phyloP scores from a whole-genome alignment of 2,888 invertebrate species.

The Eupithecia insigniata region DNA sequence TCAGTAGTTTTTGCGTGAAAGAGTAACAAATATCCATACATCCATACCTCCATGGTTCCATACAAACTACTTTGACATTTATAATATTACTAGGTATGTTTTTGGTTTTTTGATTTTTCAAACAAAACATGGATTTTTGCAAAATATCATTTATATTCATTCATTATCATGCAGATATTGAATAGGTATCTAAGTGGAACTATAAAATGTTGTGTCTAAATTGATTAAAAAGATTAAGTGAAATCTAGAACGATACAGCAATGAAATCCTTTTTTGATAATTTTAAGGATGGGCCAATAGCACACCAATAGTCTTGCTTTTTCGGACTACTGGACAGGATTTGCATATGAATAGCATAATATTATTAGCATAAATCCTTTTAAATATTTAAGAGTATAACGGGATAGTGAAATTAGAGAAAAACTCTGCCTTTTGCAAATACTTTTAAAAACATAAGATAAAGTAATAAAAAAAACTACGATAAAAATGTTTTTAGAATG shows the following conservation, averaged over 20 bases:
- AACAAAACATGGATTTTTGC: neutral
- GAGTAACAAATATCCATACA: too few species aligned
- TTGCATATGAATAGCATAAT: slow-evolving; percentile 39
- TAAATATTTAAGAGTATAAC: slow-evolving; percentile 10
- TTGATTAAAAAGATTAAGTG: neutral
- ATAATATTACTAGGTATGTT: too few species aligned
- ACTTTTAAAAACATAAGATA: neutral
- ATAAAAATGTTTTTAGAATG: neutral
- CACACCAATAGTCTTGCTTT: slow-evolving; percentile 29
- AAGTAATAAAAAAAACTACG: neutral
- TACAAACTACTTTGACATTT: too few species aligned
- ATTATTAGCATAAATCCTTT: slow-evolving; percentile 34
- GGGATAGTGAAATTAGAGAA: slow-evolving; percentile 4
- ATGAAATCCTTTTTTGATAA: slow-evolving; percentile 39
- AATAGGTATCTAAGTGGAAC: neutral
- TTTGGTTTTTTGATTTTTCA: too few species aligned
- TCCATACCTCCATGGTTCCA: too few species aligned
- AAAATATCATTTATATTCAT: too few species aligned
- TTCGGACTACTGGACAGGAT: slow-evolving; percentile 37
- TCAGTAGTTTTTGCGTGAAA: too few species aligned
- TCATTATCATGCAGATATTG: neutral
- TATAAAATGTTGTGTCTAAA: neutral
- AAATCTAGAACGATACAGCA: slow-evolving; percentile 37
- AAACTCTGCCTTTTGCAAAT: neutral
- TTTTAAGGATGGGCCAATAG: slow-evolving; percentile 38